Evolutionary conservation across 2,888 invertebrate species (phyloP).

Genomic region (Fragum fragum): DNA sequence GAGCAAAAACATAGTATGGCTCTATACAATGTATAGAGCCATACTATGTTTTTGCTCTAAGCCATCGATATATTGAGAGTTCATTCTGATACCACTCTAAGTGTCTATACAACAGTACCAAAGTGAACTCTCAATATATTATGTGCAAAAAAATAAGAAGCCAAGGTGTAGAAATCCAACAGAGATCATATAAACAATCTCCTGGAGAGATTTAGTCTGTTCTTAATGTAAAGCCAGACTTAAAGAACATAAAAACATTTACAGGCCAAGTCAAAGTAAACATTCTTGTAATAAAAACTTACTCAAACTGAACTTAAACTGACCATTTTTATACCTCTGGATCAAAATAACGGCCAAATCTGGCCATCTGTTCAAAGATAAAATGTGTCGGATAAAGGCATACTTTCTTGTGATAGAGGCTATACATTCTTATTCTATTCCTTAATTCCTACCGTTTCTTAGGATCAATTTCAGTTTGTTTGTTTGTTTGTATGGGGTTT

Average conservation of each 20-base stretch:
- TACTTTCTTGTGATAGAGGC: neutral
- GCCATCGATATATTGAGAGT: no score
- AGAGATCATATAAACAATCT: conserved; percentile 7
- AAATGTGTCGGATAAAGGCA: neutral
- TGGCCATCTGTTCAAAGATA: conserved; percentile 18
- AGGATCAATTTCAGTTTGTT: no score
- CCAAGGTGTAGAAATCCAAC: neutral
- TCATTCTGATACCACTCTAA: no score
- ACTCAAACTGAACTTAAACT: conserved; percentile 11
- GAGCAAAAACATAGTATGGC: no score
- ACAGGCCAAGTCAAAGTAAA: conserved; percentile 1
- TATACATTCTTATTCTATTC: no score
- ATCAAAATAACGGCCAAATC: conserved; percentile 7
- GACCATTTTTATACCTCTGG: conserved; percentile 5
- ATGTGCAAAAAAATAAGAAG: no score
- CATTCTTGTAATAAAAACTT: conserved; percentile 20
- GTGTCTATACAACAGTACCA: no score
- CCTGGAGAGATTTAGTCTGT: neutral
- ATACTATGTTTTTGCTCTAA: no score
- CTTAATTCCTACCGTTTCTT: no score
- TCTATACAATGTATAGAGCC: no score
- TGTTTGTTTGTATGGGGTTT: no score
- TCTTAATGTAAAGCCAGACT: conserved; percentile 6
- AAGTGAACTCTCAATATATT: no score
- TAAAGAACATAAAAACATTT: conserved; percentile 11